Base-by-base conservation (phyloP, 2,113 vertebrate species). In the Sylvia atricapilla region DNA sequence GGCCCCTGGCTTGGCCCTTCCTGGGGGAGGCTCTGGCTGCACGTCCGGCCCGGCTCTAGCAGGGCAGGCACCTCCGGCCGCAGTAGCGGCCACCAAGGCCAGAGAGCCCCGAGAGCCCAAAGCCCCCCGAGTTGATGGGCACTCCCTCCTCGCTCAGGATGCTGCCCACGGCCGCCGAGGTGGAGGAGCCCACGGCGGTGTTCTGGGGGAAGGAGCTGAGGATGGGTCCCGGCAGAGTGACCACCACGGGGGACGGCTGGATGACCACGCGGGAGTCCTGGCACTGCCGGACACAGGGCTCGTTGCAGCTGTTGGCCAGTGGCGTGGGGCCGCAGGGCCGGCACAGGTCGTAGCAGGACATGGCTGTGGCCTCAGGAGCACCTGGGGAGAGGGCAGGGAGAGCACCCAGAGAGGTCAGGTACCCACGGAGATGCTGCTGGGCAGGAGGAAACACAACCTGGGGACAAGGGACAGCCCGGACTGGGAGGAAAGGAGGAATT, bases 161-260 rank as follows among this genome's bases (percentile, higher is more conserved):
- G 30, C 79, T 59, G 4, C 95, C 96, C 3, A 96, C 63, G 7
- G 94, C 95, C 1, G 94, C 95, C 2, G 96, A 96, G 0, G 92
- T 63, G 1, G 96, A 96, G 58, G 94, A 96, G 13, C 94, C 96
- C 79, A 95, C 96, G 1, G 94, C 15, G 49, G 96, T 95, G 10
- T 95, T 93, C 2, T 96, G 94, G 0, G 93, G 94, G 76, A 94
- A 96, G 86, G 94, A 95, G 89, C 96, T 96, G 58, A 96, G 96
- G 86, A 95, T 96, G 12, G 95, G 94, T 0, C 95, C 95, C 0
- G 94, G 95, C 52, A 96, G 88, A 4, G 95, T 95, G 39, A 95
- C 94, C 53, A 95, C 93, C 33, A 96, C 95, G 0, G 96, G 96
- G 0, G 95, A 90, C 0, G 96, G 94, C 0, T 96, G 95, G 82